These are phyloP conservation scores for Coregonus suidteri DNA, from an alignment of 2,797 vertebrate genomes.

Conservation along the genomic window DNA sequence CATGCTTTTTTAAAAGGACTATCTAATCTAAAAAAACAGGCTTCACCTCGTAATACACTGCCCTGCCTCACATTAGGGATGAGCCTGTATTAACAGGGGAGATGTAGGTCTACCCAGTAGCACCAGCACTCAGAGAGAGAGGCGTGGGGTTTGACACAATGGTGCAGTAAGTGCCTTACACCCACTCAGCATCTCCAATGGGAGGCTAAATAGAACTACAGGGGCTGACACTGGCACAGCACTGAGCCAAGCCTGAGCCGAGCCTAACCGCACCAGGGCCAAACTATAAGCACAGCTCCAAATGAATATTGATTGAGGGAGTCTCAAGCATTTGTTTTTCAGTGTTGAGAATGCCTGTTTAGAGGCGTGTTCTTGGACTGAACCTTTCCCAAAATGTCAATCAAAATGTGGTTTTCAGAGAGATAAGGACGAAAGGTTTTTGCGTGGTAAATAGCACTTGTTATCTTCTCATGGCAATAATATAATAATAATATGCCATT, in stretches of 20 bases:
- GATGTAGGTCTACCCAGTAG: too few species aligned
- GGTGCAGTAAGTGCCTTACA: too few species aligned
- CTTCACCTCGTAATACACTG: too few species aligned
- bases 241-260: background rate
- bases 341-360: background rate
- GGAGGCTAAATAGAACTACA: background rate
- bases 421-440: constrained; percentile 49
- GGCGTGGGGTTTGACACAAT: too few species aligned
- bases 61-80: too few species aligned
- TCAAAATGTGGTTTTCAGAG: constrained; percentile 50
- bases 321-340: background rate
- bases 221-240: background rate
- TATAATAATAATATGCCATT: too few species aligned
- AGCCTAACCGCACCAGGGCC: background rate
- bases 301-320: background rate
- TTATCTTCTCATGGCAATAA: constrained; percentile 51
- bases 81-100: too few species aligned
- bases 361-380: constrained; percentile 38
- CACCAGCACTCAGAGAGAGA: too few species aligned
- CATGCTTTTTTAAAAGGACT: too few species aligned
- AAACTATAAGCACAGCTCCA: background rate
- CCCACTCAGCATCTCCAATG: too few species aligned
- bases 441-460: constrained; percentile 54
- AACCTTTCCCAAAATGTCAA: constrained; percentile 70
- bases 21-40: too few species aligned